Conservation (phyloP, 2,113 vertebrate species). For the Tonatia bakeri region DNA sequence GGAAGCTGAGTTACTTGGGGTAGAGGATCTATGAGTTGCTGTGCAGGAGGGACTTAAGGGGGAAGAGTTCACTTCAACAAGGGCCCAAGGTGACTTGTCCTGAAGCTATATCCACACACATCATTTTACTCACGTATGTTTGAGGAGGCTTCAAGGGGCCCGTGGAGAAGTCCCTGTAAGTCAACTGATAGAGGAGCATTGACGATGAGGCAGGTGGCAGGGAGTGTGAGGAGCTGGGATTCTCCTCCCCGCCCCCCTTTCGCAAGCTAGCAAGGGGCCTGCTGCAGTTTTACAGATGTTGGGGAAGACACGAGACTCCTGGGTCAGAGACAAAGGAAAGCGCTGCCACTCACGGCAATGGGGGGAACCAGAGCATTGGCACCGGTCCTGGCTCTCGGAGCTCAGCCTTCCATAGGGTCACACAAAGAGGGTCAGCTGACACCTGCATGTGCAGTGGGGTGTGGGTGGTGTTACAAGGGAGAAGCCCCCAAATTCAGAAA, state of each 20-base stretch:
- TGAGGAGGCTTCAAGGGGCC: neutral
- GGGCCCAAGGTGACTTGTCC: neutral
- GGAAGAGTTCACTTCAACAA: neutral
- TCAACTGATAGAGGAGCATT: neutral
- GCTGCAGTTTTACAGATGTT: neutral
- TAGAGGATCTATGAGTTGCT: neutral
- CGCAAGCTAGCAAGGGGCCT: neutral
- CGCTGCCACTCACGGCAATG: accelerated
- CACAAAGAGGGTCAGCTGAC: neutral
- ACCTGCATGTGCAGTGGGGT: accelerated
- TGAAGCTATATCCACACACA: neutral
- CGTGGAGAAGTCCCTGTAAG: neutral
- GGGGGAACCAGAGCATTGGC: neutral
- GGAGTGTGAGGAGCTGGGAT: neutral
- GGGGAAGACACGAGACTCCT: neutral
- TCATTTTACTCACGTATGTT: neutral
- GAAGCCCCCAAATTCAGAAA: neutral
- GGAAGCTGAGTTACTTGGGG: neutral
- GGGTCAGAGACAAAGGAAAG: neutral
- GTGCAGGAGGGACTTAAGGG: neutral
- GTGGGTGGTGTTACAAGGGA: neutral
- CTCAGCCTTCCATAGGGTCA: neutral
- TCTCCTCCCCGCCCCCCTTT: too few species aligned
- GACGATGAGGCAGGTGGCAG: neutral
- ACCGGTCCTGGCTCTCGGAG: neutral